Base-by-base conservation (phyloP, 1,140 invertebrate genomes). In the Monochamus saltuarius region DNA sequence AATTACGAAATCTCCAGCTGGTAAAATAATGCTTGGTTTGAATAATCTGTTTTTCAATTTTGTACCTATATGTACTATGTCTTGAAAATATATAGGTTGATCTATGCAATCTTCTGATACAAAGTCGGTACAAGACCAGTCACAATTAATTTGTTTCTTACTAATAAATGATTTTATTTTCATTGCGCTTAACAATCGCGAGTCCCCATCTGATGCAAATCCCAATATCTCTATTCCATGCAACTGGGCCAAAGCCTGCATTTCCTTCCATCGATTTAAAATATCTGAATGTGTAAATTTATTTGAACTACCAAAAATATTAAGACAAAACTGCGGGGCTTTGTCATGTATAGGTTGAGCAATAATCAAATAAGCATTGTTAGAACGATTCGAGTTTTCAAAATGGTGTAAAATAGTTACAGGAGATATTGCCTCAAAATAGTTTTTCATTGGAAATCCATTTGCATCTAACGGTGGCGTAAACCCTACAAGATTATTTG, bases 131-230 rank as follows among this genome's bases (percentile, higher is more conserved):
- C n/a, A n/a, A n/a, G n/a, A n/a, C n/a, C n/a, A n/a, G n/a, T n/a
- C n/a, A n/a, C n/a, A n/a, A n/a, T n/a, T n/a, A n/a, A n/a, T n/a
- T n/a, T n/a, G n/a, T n/a, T n/a, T n/a, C n/a, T n/a, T n/a, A n/a
- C n/a, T n/a, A n/a, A n/a, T n/a, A n/a, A n/a, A n/a, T n/a, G 22
- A 29, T 2, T 2, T 29, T 3, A 29, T 29, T 29, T 29, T 29
- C 22, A 29, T 29, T 29, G 22, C 22, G 2, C 6, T 29, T 6
- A 29, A 6, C 2, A 2, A 29, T 29, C 58, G 38, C 13, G 62
- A n/a, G 49, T 64, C 56, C 13, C 61, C 61, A 38, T 64, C 61
- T 6, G 51, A 61, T 3, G 46, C 8, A 64, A 61, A 64, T 34
- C 62, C 62, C 10, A 45, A 3, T 13, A 61, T 42, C 9, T n/a